Base-by-base conservation (phyloP, 2,113 vertebrate species). In the Microcebus jonahi region DNA sequence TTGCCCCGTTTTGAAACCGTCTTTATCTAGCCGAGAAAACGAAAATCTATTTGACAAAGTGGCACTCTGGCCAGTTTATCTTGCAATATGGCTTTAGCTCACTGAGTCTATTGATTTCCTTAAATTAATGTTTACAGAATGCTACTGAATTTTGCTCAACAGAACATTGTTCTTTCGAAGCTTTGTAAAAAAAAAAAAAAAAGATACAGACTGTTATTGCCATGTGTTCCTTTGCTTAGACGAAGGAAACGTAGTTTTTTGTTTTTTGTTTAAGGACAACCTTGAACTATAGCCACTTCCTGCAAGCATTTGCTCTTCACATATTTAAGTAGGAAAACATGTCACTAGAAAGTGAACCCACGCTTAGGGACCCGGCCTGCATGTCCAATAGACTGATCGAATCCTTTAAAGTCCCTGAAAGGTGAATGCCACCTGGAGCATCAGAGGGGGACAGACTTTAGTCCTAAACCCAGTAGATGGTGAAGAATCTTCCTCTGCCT, bases 1-100 rank as follows among this genome's bases (percentile, higher is more conserved):
- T 98, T 91, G 97, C 97, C 98, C 98, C 98, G 94, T 99, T 99
- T 99, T 99, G 99, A 99, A 99, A 99, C 98, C 97, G 97, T 99
- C 99, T 99, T 99, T 99, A 99, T 99, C 99, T 99, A 97, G 97
- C 98, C 96, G 98, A 99, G 99, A 99, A 99, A 99, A 99, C 98
- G 98, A 98, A 99, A 99, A 99, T 99, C 99, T 99, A 98, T 99
- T 99, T 99, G 98, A 99, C 98, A 99, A 99, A 99, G 98, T 99
- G 98, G 97, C 99, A 98, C 98, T 98, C 98, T 97, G 98, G 98
- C 98, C 98, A 98, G 99, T 99, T 99, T 99, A 99, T 99, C 99
- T 99, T 98, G 98, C 98, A 99, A 98, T 99, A 99, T 99, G 99
- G 98, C 98, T 99, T 98, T 98, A 98, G 98, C 98, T 99, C 98